A percentile compares a stretch with the other conserved stretches of the same genome.
phyloP scores from a whole-genome alignment of 2,113 vertebrate species.

The Helogale parvula region DNA sequence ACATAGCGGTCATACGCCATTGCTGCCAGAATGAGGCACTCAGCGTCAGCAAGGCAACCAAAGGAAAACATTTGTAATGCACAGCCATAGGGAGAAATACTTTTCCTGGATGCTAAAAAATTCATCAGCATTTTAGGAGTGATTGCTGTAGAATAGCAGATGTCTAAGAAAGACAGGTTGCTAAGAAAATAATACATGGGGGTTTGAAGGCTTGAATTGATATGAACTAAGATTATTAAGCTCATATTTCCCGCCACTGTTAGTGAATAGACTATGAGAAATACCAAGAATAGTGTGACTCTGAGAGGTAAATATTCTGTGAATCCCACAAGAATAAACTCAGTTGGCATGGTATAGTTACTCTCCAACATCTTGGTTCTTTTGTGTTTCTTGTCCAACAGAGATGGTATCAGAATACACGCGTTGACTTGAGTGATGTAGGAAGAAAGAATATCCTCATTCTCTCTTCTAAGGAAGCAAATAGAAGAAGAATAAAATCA shows the following conservation, averaged over 20 bases:
- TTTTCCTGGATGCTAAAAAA: constrained; percentile 61
- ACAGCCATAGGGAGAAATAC: constrained; percentile 66
- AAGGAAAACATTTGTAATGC: constrained; percentile 75
- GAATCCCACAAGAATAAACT: constrained; percentile 78
- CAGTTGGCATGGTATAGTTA: constrained; percentile 36
- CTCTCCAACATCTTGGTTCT: constrained; percentile 32
- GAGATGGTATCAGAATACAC: fast-evolving
- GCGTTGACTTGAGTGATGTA: not conserved
- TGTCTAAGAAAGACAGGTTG: constrained; percentile 77
- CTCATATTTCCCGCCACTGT: constrained; percentile 69
- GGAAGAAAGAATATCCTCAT: not conserved
- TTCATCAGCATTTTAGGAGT: constrained; percentile 75
- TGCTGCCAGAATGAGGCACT: constrained; percentile 72
- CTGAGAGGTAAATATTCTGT: constrained; percentile 19
- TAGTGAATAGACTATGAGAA: constrained; percentile 51
- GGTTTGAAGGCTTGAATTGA: constrained; percentile 51
- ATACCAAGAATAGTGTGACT: constrained; percentile 65
- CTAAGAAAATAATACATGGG: constrained; percentile 79
- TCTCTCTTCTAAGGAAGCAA: not conserved
- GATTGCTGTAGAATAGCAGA: constrained; percentile 74
- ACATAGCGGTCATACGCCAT: constrained; percentile 70
- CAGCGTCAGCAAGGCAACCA: constrained; percentile 62
- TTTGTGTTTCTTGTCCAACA: not conserved
- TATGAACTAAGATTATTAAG: constrained; percentile 57
- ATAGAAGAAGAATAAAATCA: not conserved